Conservation (phyloP, 2,797 vertebrate species). For the Scleropages formosus region DNA sequence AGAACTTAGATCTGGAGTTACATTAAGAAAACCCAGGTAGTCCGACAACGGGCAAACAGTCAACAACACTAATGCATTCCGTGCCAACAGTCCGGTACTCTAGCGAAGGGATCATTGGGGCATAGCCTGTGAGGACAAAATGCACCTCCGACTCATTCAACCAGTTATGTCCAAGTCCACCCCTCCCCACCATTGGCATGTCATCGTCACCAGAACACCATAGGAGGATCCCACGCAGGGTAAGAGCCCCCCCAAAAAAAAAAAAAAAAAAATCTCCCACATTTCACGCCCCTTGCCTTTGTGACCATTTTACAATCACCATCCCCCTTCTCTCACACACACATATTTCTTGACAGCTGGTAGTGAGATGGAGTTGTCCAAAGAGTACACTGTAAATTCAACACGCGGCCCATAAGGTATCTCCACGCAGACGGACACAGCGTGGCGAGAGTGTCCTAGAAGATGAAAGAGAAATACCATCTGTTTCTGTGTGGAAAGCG, state of each 20-base stretch:
- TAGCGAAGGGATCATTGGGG: too few species aligned
- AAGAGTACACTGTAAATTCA: slow-evolving; percentile 82
- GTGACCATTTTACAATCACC: slow-evolving; percentile 77
- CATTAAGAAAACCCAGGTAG: too few species aligned
- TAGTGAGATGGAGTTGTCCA: slow-evolving; percentile 82
- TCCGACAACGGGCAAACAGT: too few species aligned
- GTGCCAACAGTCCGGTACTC: too few species aligned
- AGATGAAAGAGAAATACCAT: slow-evolving; percentile 85
- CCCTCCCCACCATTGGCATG: background rate
- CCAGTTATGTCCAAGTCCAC: background rate
- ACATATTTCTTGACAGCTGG: slow-evolving; percentile 80
- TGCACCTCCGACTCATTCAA: too few species aligned
- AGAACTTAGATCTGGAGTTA: too few species aligned
- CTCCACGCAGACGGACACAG: slow-evolving; percentile 84
- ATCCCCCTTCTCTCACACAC: too few species aligned
- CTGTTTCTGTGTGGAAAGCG: slow-evolving; percentile 76
- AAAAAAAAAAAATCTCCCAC: background rate
- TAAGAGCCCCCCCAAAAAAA: too few species aligned
- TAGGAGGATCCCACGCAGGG: background rate
- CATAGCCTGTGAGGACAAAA: too few species aligned
- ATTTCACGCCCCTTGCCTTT: background rate
- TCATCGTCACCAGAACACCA: background rate
- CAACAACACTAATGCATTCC: too few species aligned
- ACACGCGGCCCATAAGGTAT: slow-evolving; percentile 81
- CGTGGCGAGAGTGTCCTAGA: slow-evolving; percentile 76